Evolutionary conservation across 2,113 vertebrate genomes (phyloP), one percentile per base, ranked within the genome.

Genomic region (Ammospiza caudacuta): DNA sequence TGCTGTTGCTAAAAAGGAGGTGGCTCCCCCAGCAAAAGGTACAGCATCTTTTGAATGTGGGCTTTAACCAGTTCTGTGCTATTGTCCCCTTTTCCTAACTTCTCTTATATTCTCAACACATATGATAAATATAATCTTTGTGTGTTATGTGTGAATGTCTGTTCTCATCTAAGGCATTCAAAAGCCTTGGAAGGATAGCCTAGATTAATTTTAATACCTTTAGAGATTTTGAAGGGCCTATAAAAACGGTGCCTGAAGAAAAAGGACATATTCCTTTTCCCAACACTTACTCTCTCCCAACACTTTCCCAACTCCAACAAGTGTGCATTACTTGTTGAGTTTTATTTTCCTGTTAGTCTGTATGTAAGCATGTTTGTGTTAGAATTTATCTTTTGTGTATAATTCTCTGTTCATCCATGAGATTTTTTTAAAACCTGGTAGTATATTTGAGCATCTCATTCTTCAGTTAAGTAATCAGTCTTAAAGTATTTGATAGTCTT

Each of bases 11-110:
- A 98, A 97, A 93, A 98, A 98, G 83, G 97, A 98, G 66, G 94
- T 93, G 47, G n/a, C 89, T 39, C 92, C 94, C 46, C 95, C 98
- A 74, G 88, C 84, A 64, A 97, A 98, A 98, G 98, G 98, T 98
- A 98, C 24, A 63, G 28, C 49, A 74, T 76, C 55, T n/a, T 67
- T 85, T 84, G 37, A 92, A 29, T 54, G 16, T 47, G 46, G 41
- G 4, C 46, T 63, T 80, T 61, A 69, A 75, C 41, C 25, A 17
- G 17, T 86, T 49, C n/a, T 43, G 5, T 66, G 27, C n/a, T 66
- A 8, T 55, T 87, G 51, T 76, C 5, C 6, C 12, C 28, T 87
- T 84, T 94, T 95, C 6, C 6, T 70, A 33, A n/a, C 6, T 61
- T 9, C 21, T 70, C 1, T 54, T 69, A 37, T 4, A 9, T 70